Conservation (phyloP, 2,797 vertebrate species). For the Tauraco hartlaubi region DNA sequence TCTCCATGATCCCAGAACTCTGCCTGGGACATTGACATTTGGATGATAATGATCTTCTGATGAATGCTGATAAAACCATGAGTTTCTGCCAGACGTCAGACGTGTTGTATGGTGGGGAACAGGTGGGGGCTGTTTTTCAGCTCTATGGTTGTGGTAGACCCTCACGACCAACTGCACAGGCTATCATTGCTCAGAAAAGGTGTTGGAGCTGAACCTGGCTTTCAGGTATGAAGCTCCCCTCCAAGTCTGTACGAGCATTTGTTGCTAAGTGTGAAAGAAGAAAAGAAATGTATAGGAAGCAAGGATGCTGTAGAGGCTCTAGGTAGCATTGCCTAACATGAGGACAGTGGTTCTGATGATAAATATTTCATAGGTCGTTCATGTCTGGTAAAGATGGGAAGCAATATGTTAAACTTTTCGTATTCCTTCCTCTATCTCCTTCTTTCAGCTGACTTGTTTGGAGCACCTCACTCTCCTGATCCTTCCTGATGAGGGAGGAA, state of each 20-base stretch:
- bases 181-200: not conserved
- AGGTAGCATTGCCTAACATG: not conserved
- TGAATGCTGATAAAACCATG: not conserved
- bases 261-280: not conserved
- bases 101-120: not conserved
- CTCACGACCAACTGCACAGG: not conserved
- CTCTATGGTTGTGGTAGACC: not conserved
- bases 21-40: not conserved
- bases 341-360: not conserved
- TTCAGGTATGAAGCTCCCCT: not conserved
- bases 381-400: not conserved
- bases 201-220: not conserved
- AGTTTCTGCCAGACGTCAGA: not conserved
- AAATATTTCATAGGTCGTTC: not conserved
- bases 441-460: not conserved
- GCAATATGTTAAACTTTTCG: not conserved
- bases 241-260: not conserved
- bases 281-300: not conserved
- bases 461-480: not conserved
- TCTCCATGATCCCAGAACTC: not conserved
- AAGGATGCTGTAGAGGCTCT: rapidly evolving
- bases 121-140: not conserved
- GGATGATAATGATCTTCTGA: not conserved
- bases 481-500: not conserved
- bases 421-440: not conserved